These are phyloP conservation scores for Sander lucioperca DNA, from an alignment of 2,113 vertebrate species.

Conservation along the genomic window DNA sequence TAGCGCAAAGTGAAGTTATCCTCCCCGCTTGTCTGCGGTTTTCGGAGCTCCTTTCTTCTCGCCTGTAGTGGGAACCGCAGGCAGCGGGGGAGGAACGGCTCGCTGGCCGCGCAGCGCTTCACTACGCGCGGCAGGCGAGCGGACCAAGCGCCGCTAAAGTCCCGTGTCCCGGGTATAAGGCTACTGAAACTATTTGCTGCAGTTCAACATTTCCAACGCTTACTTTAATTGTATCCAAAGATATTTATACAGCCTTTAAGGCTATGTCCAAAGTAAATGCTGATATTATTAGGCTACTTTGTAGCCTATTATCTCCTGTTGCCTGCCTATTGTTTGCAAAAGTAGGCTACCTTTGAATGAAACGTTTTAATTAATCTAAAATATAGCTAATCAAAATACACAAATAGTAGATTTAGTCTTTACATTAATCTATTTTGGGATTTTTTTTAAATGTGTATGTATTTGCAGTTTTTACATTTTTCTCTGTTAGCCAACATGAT, in stretches of 20 bases:
- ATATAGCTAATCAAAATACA: neutral
- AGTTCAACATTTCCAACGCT: neutral
- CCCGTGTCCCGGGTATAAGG: neutral
- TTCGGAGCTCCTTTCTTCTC: conserved; percentile 15
- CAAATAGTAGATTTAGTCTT: neutral
- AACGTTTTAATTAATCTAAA: neutral
- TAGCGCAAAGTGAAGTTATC: neutral
- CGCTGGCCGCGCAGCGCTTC: conserved; percentile 33
- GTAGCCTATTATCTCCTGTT: neutral
- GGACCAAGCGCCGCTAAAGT: conserved; percentile 59
- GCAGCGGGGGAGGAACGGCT: conserved; percentile 33
- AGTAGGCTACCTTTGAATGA: neutral
- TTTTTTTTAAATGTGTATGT: neutral
- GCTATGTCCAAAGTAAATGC: neutral
- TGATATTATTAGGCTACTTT: neutral
- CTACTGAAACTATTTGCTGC: neutral
- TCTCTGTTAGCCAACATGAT: too few relatives aligned
- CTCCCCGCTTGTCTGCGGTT: neutral
- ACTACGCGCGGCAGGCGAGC: conserved; percentile 47
- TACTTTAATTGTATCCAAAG: neutral
- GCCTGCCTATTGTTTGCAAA: neutral
- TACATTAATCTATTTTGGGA: neutral
- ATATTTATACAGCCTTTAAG: neutral
- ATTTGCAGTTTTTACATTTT: neutral
- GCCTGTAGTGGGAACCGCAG: conserved; percentile 13